Conservation (phyloP, 2,888 invertebrate genomes). For the Phorcus lineatus region DNA sequence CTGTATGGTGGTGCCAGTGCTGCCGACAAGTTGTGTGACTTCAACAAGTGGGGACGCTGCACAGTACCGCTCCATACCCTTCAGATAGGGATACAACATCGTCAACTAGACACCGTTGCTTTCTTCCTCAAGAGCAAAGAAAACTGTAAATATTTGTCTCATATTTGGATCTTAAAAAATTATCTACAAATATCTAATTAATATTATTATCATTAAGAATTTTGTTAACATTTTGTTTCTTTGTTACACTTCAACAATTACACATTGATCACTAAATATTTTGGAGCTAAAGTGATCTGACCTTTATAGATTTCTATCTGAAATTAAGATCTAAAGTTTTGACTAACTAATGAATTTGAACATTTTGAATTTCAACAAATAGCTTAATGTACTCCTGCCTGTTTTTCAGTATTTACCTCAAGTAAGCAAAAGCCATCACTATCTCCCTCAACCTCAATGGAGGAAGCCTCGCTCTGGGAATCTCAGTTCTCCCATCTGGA, state of each 20-base stretch:
- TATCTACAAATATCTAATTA: too few species aligned
- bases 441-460: slow-evolving; percentile 33
- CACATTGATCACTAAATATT: too few species aligned
- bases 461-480: slow-evolving; percentile 32
- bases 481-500: slow-evolving; percentile 42
- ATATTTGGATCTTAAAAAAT: too few species aligned
- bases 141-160: slow-evolving; percentile 53
- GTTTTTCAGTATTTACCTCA: slow-evolving; percentile 46
- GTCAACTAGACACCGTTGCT: slow-evolving; percentile 71
- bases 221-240: too few species aligned
- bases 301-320: too few species aligned
- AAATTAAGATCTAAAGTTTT: too few species aligned
- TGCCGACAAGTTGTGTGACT: slow-evolving; percentile 66
- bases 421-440: slow-evolving; percentile 27
- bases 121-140: slow-evolving; percentile 72
- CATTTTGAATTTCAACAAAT: too few species aligned
- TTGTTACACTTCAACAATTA: too few species aligned
- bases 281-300: too few species aligned
- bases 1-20: slow-evolving; percentile 62
- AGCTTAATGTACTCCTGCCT: too few species aligned
- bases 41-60: slow-evolving; percentile 69
- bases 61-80: slow-evolving; percentile 67
- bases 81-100: slow-evolving; percentile 66
- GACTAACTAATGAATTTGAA: too few species aligned
- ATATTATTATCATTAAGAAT: too few species aligned